Conservation (phyloP, 2,113 vertebrate species). For the Agelaius phoeniceus region DNA sequence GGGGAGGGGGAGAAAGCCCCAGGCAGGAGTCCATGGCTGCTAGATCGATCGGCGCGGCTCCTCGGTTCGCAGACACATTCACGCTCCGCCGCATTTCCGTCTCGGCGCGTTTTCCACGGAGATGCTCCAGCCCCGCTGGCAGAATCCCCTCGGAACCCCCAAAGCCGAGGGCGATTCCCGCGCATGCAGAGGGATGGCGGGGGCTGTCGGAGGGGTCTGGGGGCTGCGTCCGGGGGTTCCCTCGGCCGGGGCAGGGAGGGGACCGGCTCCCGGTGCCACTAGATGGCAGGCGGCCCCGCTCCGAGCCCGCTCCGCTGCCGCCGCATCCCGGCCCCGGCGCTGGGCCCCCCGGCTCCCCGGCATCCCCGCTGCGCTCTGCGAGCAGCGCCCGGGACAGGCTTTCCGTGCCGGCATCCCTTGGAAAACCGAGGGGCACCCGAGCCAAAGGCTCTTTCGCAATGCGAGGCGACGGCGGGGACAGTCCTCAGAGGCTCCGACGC, state of each 20-base stretch:
- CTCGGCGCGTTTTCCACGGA: neutral
- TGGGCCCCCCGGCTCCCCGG: constrained; percentile 34
- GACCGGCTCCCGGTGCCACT: neutral
- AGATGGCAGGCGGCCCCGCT: constrained; percentile 41
- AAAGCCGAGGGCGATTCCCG: neutral
- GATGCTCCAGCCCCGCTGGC: neutral
- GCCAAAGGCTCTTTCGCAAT: neutral
- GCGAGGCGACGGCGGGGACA: neutral
- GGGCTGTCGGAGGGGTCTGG: neutral
- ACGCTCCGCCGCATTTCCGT: neutral
- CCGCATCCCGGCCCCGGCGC: neutral
- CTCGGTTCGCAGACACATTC: neutral
- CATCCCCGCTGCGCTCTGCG: constrained; percentile 14
- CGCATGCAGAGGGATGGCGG: neutral
- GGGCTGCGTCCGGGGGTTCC: neutral
- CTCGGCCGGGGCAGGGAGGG: neutral
- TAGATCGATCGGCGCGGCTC: neutral
- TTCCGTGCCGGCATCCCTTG: neutral
- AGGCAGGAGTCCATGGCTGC: neutral
- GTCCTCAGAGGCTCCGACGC: neutral
- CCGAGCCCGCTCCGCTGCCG: neutral
- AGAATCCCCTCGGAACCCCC: neutral
- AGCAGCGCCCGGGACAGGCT: neutral
- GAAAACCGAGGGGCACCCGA: constrained; percentile 25
- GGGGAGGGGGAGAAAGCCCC: neutral